Base-by-base conservation (phyloP, 1,140 invertebrate species). In the Galendromus occidentalis region DNA sequence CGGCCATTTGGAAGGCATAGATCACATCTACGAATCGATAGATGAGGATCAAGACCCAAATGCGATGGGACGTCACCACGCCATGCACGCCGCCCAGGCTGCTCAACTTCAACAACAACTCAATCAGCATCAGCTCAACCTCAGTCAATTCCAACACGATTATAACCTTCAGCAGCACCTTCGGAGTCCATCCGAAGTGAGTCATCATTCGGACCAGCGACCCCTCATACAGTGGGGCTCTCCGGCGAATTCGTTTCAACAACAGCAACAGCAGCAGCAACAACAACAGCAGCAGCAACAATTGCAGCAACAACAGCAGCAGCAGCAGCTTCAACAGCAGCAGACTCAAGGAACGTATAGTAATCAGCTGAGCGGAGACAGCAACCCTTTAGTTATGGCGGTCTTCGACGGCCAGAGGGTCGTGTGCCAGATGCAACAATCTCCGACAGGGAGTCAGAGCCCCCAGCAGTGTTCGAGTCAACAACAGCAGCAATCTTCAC, bases 11-110 rank as follows among this genome's bases (percentile, higher is more conserved):
- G 64, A 65, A 64, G 66, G 2, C 69, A 69, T 44, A 42, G 69
- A 69, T 67, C 69, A 69, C 22, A 69, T 69, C 39, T 69, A 69
- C 68, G 69, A 69, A 66, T 65, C 69, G 17, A 69, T 69, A 64
- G 69, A 69, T 64, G 69, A 69, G 51, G 68, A 69, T 65, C 33
- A 63, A 28, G 30, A 67, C 20, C 28, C 55, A 20, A 55, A 65
- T 39, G 59, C 51, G 25, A 59, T 59, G 51, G 51, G 51, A 25
- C 51, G 51, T 33, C 51, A 59, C 25, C 51, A 59, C 2, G 51
- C 51, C 51, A 59, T 59, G 51, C 51, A 59, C 51, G 51, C 51
- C 51, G 51, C 51, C 51, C 51, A 59, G 22, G 51, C 51, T 33
- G 51, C 51, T 25, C 51, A 59, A 59, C 51, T 59, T 17, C 51